These are phyloP conservation scores for Drosophila paranaensis DNA, from an alignment of 2,888 invertebrate species.

Conservation along the genomic window DNA sequence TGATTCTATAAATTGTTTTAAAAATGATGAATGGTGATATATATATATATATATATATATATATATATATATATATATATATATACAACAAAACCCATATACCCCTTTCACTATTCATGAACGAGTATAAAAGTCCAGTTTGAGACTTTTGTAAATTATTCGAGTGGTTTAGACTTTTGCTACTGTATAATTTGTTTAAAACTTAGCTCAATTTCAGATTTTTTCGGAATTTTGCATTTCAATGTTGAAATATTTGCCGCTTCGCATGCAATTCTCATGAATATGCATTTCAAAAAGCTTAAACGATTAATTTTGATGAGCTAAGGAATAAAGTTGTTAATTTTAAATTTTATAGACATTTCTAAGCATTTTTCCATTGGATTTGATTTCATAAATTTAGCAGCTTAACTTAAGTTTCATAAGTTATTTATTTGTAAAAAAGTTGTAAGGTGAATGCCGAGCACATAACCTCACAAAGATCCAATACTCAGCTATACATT, in stretches of 20 bases:
- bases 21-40: no score
- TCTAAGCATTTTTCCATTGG: not conserved
- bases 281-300: not conserved
- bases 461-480: not conserved
- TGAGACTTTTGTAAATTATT: constrained; percentile 19
- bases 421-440: not conserved
- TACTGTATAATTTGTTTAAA: constrained; percentile 15
- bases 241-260: not conserved
- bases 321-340: not conserved
- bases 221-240: constrained; percentile 2
- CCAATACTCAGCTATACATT: no score
- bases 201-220: not conserved
- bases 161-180: not conserved
- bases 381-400: not conserved
- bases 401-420: not conserved
- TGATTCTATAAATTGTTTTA: no score
- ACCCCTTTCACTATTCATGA: not conserved
- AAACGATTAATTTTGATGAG: not conserved
- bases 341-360: not conserved
- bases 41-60: no score
- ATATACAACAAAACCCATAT: not conserved
- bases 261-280: not conserved
- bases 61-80: no score
- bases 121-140: constrained; percentile 43
- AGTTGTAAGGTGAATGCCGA: not conserved